phyloP scores from a whole-genome alignment of 2,113 vertebrate species.

The Oryzias melastigma region DNA sequence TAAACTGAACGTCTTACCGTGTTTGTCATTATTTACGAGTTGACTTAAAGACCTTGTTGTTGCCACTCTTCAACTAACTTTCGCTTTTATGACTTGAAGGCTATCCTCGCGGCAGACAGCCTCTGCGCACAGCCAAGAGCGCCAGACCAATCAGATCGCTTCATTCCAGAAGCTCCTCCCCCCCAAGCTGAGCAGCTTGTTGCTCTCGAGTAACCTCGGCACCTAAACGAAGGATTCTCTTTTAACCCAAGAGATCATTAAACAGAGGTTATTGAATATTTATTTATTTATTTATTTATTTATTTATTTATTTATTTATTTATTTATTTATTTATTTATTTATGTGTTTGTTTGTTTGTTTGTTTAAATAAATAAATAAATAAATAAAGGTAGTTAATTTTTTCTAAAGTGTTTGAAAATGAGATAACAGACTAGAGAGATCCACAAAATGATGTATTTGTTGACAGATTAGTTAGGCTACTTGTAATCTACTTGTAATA shows the following conservation, averaged over 20 bases:
- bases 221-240: no score
- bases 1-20: constrained; percentile 38
- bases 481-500: no score
- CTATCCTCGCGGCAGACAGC: not conserved
- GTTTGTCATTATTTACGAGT: constrained; percentile 23
- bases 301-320: no score
- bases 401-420: no score
- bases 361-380: no score
- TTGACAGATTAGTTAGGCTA: no score
- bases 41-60: not conserved
- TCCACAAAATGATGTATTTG: no score
- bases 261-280: not conserved
- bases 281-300: no score
- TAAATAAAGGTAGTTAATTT: no score
- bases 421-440: no score
- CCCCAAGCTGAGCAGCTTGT: constrained; percentile 18
- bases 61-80: not conserved
- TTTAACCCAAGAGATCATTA: not conserved
- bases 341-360: no score
- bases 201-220: constrained; percentile 28
- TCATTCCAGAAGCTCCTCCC: constrained; percentile 66
- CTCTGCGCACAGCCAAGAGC: not conserved
- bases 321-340: no score
- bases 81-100: not conserved
- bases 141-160: constrained; percentile 56